Evolutionary conservation across 2,888 invertebrate genomes (phyloP).

Genomic region (Ditylenchus weischeri): DNA sequence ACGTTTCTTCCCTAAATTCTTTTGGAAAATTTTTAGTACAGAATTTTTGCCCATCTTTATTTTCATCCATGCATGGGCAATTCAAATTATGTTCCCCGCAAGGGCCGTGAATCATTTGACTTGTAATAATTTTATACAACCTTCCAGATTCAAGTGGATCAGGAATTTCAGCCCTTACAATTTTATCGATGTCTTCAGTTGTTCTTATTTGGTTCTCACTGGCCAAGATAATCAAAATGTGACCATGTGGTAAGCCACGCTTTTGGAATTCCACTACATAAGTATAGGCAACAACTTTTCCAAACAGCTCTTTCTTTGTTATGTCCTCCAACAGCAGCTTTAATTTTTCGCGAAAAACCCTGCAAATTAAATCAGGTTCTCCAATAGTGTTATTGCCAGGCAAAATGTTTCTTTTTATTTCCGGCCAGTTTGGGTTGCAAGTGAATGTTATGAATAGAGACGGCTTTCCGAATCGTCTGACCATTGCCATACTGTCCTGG

Average conservation of each 20-base stretch:
- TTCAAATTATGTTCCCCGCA: conserved; percentile 48
- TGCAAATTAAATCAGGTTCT: neutral
- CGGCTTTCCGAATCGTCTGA: conserved; percentile 14
- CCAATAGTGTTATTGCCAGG: neutral
- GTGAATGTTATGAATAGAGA: neutral
- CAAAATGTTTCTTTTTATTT: neutral
- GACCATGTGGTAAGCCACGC: neutral
- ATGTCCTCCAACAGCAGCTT: neutral
- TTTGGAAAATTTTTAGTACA: conserved; percentile 25
- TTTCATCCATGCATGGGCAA: conserved; percentile 23
- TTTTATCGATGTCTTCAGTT: conserved; percentile 48
- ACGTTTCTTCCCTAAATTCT: conserved; percentile 27
- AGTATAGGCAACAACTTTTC: neutral
- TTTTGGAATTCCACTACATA: conserved; percentile 10
- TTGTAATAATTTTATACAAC: conserved; percentile 53
- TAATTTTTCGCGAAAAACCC: neutral
- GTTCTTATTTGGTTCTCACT: neutral
- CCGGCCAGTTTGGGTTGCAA: neutral
- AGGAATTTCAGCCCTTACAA: conserved; percentile 59
- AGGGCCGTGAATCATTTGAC: conserved; percentile 59
- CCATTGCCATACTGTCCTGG: conserved; percentile 47
- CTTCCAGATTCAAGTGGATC: too few species aligned
- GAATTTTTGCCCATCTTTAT: conserved; percentile 21
- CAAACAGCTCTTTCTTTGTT: conserved; percentile 1
- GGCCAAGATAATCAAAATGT: conserved; percentile 4